These are phyloP conservation scores for Drosophila conformis DNA, from an alignment of 2,888 invertebrate species.

Conservation along the genomic window DNA sequence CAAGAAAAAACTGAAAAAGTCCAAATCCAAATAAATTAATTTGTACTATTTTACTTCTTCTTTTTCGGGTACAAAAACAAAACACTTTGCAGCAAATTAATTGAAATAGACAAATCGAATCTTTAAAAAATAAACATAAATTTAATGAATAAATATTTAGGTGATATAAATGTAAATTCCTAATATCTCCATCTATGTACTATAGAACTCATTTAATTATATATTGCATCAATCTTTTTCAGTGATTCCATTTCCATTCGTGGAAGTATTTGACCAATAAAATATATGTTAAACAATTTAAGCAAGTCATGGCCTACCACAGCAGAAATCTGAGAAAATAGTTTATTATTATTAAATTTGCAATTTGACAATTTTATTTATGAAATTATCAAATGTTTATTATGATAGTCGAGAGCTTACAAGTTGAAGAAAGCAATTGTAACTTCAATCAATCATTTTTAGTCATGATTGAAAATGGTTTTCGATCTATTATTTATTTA, in stretches of 20 bases:
- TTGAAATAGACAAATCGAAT: not conserved
- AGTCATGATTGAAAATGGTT: not conserved
- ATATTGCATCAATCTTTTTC: not conserved
- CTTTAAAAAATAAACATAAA: not conserved
- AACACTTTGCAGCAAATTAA: not conserved
- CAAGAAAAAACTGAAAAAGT: conserved; percentile 22
- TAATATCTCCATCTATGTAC: not conserved
- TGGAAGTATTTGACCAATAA: not conserved
- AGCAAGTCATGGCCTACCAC: not conserved
- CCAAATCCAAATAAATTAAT: conserved; percentile 27
- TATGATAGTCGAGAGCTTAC: not conserved
- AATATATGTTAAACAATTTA: not conserved
- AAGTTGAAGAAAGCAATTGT: not conserved
- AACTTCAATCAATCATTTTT: not conserved
- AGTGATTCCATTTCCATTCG: not conserved
- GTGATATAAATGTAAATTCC: not conserved
- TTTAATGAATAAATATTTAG: not conserved
- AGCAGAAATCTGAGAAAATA: not conserved
- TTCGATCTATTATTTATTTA: not conserved
- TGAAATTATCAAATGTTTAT: not conserved
- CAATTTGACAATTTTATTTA: not conserved
- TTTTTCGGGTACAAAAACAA: not conserved
- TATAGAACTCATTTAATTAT: not conserved
- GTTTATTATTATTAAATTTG: not conserved
- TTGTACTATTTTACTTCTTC: conserved; percentile 3